Evolutionary conservation across 2,797 vertebrate genomes (phyloP).

Genomic region (Crocodylus rhombifer): DNA sequence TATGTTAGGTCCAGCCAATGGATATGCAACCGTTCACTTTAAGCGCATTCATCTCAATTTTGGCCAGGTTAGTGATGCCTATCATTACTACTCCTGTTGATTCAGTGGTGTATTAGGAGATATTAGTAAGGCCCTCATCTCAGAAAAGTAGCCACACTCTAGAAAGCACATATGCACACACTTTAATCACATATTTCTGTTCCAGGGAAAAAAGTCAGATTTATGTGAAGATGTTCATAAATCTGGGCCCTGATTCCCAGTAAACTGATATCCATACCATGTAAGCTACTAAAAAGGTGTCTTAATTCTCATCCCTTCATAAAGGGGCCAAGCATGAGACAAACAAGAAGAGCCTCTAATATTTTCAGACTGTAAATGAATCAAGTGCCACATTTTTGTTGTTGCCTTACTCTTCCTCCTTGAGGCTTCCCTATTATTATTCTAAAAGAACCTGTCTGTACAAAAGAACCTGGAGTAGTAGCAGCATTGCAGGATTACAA

Average conservation of each 20-base stretch:
- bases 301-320: neutral
- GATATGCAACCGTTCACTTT: neutral
- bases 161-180: neutral
- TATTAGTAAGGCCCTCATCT: neutral
- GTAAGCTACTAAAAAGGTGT: fast-evolving
- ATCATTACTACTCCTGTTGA: neutral
- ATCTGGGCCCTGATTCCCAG: neutral
- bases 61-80: neutral
- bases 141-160: neutral
- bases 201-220: neutral
- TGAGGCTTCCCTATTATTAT: neutral
- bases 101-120: neutral
- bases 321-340: neutral
- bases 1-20: neutral
- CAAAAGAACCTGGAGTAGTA: neutral
- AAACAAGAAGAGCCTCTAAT: neutral
- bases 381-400: neutral
- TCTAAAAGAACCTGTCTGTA: neutral
- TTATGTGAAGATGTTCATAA: neutral
- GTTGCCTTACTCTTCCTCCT: neutral
- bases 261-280: neutral
- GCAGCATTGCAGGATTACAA: neutral
- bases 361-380: neutral
- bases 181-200: neutral
- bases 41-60: neutral